Base-by-base conservation (phyloP, 2,888 invertebrate genomes). In the Mesorhabditis sp. region DNA sequence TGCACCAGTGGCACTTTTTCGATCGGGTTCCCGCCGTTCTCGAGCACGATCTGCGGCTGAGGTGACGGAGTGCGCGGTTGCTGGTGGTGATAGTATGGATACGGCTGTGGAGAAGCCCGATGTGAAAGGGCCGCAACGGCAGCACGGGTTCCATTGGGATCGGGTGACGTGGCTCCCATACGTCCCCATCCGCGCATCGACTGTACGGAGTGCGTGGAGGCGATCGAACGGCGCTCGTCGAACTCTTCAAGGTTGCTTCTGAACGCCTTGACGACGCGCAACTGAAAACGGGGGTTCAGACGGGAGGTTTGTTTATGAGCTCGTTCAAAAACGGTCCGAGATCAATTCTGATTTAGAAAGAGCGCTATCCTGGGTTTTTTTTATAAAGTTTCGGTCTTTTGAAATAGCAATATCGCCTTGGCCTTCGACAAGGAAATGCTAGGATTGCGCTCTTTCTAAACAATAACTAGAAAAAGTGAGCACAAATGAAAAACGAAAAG, bases 211-310 rank as follows among this genome's bases (percentile, higher is more conserved):
- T 93, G 93, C 89, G 93, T 91, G 90, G 94, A 94, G 91, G 95
- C 95, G 89, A 95, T 92, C 88, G 95, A 95, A 89, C 96, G 93
- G 86, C 95, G 92, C 90, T 98, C 97, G 90, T 94, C 96, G 90
- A 97, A 90, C 90, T 97, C 97, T 91, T 98, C 97, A 91, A 98
- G 91, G 87, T 92, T 95, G 87, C 95, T 95, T 90, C 93, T 95
- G 93, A 97, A 98, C 88, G 97, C 97, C 90, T 95, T 93, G 90
- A 97, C 95, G 90, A 98, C 97, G 90, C 97, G 94, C 90, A 97
- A 92, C 97, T 97, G 95, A 44, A 79, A 72, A 28, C 4, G 4
- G 67, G 6, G 50, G 67, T 10, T 58, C 43, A 13, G 45, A 65
- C n/a, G 44, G 43, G 28, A 28, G 28, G 28, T 28, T 28, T 28